phyloP scores from a whole-genome alignment of 2,888 invertebrate species.

The Mythimna vitellina region DNA sequence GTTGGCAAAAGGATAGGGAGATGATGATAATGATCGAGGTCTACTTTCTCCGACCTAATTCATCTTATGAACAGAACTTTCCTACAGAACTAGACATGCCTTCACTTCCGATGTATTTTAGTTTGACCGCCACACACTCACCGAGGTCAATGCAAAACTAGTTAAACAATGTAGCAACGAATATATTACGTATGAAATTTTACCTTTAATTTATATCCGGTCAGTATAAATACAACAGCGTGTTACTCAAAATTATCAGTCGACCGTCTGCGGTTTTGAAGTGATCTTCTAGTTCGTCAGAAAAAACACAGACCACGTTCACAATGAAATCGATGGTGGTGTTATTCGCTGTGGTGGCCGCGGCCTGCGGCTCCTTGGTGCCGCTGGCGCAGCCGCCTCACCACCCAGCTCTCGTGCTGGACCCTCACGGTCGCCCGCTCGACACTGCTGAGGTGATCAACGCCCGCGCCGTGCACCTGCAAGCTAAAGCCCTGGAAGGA shows the following conservation, averaged over 20 bases:
- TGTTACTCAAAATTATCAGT: constrained; percentile 68
- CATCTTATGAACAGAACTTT: not conserved
- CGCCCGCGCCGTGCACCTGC: constrained; percentile 86
- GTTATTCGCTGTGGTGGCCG: constrained; percentile 91
- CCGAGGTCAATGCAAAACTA: constrained; percentile 87
- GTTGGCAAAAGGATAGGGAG: too few relatives aligned
- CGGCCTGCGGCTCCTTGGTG: constrained; percentile 89
- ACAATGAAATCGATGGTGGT: constrained; percentile 90
- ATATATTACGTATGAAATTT: constrained; percentile 72
- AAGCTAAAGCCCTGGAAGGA: constrained; percentile 86
- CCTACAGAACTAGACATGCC: not conserved
- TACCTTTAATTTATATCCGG: constrained; percentile 86
- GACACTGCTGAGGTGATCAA: constrained; percentile 88
- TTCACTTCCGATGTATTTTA: constrained; percentile 47
- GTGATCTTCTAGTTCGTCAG: constrained; percentile 83
- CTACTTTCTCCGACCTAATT: constrained; percentile 7
- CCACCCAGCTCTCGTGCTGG: constrained; percentile 86
- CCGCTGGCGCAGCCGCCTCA: constrained; percentile 86
- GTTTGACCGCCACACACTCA: constrained; percentile 78
- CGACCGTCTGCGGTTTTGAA: constrained; percentile 77
- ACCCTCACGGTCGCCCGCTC: constrained; percentile 86
- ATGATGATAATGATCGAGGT: not conserved
- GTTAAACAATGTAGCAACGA: constrained; percentile 77
- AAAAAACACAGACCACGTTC: constrained; percentile 78
- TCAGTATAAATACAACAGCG: constrained; percentile 84